Conservation (phyloP, 1,140 invertebrate genomes). For the Drosophila yakuba region DNA sequence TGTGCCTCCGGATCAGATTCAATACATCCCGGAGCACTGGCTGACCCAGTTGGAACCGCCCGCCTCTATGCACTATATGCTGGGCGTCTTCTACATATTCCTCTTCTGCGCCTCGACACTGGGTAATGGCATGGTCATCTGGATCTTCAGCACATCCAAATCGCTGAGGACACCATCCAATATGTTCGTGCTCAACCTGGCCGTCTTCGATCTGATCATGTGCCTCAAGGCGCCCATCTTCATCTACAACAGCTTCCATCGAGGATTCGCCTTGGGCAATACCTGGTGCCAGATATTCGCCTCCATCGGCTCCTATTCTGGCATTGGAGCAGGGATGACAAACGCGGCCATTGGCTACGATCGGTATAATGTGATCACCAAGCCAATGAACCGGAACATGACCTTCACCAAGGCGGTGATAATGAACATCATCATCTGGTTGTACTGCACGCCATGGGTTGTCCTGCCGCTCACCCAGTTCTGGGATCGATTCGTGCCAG, state of each 20-base stretch:
- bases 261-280: conserved; percentile 90
- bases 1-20: conserved; percentile 90
- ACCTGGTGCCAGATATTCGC: conserved; percentile 92
- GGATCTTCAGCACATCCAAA: conserved; percentile 92
- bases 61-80: conserved; percentile 92
- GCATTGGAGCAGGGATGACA: conserved; percentile 92
- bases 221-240: conserved; percentile 94
- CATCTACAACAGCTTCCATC: conserved; percentile 93
- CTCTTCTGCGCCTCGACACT: conserved; percentile 91
- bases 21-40: conserved; percentile 93
- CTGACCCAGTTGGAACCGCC: conserved; percentile 91
- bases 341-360: conserved; percentile 86
- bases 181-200: conserved; percentile 94
- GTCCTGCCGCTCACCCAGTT: conserved; percentile 91
- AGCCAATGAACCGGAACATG: conserved; percentile 92
- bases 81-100: conserved; percentile 92
- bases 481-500: conserved; percentile 93
- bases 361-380: conserved; percentile 91
- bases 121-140: conserved; percentile 95
- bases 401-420: conserved; percentile 90
- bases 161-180: conserved; percentile 94
- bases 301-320: conserved; percentile 90
- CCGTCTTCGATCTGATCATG: conserved; percentile 94
- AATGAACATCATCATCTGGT: conserved; percentile 90
- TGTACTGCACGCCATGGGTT: conserved; percentile 92